A percentile compares a stretch with the other conserved stretches of the same genome.
phyloP scores from a whole-genome alignment of 2,113 vertebrate genomes.

The Pseudorectes ferrugineus region DNA sequence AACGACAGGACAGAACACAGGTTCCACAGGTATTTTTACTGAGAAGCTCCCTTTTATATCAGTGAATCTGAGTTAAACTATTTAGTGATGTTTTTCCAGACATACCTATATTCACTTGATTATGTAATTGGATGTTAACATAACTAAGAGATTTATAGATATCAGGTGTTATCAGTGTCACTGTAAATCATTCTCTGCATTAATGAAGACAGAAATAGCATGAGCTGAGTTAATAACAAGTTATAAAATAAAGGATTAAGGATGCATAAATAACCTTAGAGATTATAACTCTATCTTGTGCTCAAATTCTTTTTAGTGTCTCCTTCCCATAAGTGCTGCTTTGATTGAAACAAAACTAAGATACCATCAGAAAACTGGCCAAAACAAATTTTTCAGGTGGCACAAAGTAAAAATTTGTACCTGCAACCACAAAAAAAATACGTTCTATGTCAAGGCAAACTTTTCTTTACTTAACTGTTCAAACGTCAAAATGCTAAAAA shows the following conservation, averaged over 20 bases:
- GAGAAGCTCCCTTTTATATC: background rate
- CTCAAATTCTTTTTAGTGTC: background rate
- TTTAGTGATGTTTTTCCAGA: background rate
- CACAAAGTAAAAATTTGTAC: background rate
- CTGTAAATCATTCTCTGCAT: background rate
- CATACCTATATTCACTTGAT: background rate
- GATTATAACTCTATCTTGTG: background rate
- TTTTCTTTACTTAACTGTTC: background rate
- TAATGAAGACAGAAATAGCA: background rate
- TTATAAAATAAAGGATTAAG: background rate
- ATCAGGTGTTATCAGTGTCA: background rate
- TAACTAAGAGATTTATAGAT: background rate
- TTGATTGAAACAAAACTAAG: background rate
- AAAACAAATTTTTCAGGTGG: background rate
- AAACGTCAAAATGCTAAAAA: background rate
- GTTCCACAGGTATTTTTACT: background rate
- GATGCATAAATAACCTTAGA: background rate
- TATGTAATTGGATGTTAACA: background rate
- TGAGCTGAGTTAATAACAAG: background rate
- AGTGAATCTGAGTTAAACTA: background rate
- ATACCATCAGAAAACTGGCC: background rate
- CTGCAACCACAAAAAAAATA: background rate
- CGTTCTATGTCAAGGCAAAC: background rate
- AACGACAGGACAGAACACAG: background rate
- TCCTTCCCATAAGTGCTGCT: background rate